Evolutionary conservation across 1,140 invertebrate species (phyloP).

Genomic region (Drosophila baimaii): DNA sequence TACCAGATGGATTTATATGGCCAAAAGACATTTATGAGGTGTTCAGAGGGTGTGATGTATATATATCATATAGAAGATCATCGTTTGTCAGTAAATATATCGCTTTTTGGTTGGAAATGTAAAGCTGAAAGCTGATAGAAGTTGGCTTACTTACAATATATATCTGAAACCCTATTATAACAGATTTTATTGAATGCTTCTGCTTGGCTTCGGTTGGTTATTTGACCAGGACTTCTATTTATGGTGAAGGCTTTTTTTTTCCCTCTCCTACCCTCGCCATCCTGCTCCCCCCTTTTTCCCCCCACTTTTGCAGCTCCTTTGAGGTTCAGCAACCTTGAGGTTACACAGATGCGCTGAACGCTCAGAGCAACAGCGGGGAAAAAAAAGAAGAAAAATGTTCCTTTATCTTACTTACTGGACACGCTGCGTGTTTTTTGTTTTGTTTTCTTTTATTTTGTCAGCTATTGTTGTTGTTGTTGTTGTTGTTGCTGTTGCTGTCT

Average conservation of each 20-base stretch:
- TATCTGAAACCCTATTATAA: too few species aligned
- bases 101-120: not conserved
- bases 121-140: not conserved
- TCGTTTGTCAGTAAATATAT: not conserved
- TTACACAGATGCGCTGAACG: constrained; percentile 44
- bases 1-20: constrained; percentile 21
- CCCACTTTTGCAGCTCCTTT: constrained; percentile 20
- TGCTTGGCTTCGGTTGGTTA: constrained; percentile 21
- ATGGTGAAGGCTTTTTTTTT: constrained; percentile 52
- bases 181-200: not conserved
- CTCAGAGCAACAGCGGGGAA: constrained; percentile 23
- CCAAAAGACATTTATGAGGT: constrained; percentile 28
- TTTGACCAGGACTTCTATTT: constrained; percentile 62
- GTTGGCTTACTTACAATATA: not conserved
- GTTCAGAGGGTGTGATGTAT: not conserved
- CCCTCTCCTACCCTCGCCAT: not conserved
- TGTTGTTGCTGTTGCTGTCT: constrained; percentile 52
- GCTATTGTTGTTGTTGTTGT: constrained; percentile 39
- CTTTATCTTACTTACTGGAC: constrained; percentile 58
- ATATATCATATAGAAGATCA: not conserved
- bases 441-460: not conserved
- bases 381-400: constrained; percentile 21
- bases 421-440: constrained; percentile 45
- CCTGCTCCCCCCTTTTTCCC: not conserved
- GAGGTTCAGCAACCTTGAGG: constrained; percentile 73